Base-by-base conservation (phyloP, 2,888 invertebrate genomes). In the Bugula neritina region DNA sequence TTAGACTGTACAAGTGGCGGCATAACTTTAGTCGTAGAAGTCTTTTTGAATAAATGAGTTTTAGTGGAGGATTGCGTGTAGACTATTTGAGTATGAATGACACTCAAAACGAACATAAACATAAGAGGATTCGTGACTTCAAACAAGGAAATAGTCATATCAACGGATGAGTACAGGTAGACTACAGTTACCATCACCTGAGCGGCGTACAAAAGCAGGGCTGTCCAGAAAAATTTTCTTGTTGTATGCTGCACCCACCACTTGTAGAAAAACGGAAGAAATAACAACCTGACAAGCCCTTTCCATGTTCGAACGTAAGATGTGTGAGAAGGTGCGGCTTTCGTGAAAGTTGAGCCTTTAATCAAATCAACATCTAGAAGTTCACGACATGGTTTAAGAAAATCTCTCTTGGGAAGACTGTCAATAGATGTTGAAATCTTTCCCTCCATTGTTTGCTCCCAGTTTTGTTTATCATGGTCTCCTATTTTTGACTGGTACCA, bases 361-460 rank as follows among this genome's bases (percentile, higher is more conserved):
- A 97, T 93, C 80, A 97, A 88, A 86, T 97, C 97, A 72, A 97
- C 92, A 87, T 97, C 96, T 76, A 97, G 97, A 63, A 94, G 89
- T 81, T 95, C 94, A 23, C 93, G 92, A 83, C 94, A 93, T 17
- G 92, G 87, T 81, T 90, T 91, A 27, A 91, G 89, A 63, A 63
- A 63, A 74, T 89, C 90, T 84, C 91, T 90, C 83, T 90, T 89
- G 57, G 91, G 90, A 72, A 91, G 88, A 83, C 93, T 91, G 73
- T 90, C 90, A 72, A 93, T 89, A 23, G 17, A 29, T 3, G 13
- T 83, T 72, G 93, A 87, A 79, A 94, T 92, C 79, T 92, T 90
- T 83, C 93, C 92, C 82, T 97, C 96, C 77, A 96, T 91, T 79
- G 92, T 93, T 78, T 92, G 92, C 85, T 97, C 97, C 96, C 96